Conservation (phyloP, 2,797 vertebrate species). For the Micrastur ruficollis region DNA sequence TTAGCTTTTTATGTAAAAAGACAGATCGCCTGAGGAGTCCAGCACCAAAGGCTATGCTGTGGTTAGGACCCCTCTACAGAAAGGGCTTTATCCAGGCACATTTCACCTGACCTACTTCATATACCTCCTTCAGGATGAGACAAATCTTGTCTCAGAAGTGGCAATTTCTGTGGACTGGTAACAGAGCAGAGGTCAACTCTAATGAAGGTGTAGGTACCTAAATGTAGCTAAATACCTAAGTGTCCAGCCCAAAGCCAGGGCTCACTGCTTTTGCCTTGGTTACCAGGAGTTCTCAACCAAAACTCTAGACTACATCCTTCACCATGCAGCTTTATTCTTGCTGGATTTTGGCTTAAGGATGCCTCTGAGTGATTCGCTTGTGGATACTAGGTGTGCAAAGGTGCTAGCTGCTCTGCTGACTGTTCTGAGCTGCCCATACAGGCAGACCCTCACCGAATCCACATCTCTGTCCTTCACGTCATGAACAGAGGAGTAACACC, state of each 20-base stretch:
- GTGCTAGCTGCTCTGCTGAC: background rate
- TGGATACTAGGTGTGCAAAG: background rate
- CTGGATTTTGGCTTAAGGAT: background rate
- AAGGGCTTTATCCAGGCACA: background rate
- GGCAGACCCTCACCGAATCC: rapidly evolving
- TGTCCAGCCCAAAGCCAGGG: background rate
- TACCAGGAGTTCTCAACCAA: background rate
- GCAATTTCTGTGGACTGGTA: background rate
- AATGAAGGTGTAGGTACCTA: background rate
- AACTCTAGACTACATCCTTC: background rate
- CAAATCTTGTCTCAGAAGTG: background rate
- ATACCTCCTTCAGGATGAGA: background rate
- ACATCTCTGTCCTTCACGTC: background rate
- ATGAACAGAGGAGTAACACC: background rate
- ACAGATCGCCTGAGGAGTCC: background rate
- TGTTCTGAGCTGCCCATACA: background rate
- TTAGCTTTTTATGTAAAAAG: background rate
- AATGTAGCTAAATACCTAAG: background rate
- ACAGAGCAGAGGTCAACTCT: background rate
- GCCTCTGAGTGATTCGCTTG: background rate
- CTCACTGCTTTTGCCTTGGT: background rate
- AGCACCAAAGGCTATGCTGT: background rate
- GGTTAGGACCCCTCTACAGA: background rate
- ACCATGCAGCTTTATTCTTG: background rate
- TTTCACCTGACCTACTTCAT: background rate